A percentile compares a stretch with the other conserved stretches of the same genome.
Evolutionary conservation across 2,113 vertebrate genomes (phyloP).

Genomic region (Forbesichthys papilliferus): DNA sequence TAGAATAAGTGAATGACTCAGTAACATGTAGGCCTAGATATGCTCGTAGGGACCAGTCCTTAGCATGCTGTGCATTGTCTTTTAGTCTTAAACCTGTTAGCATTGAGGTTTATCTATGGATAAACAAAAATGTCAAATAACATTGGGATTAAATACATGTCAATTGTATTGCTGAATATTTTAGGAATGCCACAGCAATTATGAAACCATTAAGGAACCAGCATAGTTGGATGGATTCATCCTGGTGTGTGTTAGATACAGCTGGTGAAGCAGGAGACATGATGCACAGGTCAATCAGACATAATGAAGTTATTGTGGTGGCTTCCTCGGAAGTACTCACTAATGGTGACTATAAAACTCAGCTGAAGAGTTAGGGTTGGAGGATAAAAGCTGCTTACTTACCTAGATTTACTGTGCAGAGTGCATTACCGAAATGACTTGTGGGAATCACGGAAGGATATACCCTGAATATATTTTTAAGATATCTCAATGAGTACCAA

Average conservation of each 20-base stretch:
- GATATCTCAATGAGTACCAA: conserved; percentile 20
- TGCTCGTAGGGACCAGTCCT: conserved; percentile 21
- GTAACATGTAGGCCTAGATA: conserved; percentile 12
- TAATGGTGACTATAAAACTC: conserved; percentile 14
- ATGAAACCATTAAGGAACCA: conserved; percentile 6
- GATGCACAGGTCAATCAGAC: conserved; percentile 27
- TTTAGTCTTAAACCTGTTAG: no score
- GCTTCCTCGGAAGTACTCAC: conserved; percentile 7
- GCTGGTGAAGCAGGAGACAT: conserved; percentile 19
- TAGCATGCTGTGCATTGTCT: conserved; percentile 22
- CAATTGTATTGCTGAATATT: conserved; percentile 20
- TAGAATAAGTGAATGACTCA: conserved; percentile 34
- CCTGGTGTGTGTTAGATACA: conserved; percentile 7
- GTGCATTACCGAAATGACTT: conserved; percentile 24
- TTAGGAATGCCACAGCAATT: conserved; percentile 9
- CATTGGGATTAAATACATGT: conserved; percentile 26
- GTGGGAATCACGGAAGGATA: conserved; percentile 1
- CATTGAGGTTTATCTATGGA: not conserved
- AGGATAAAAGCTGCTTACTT: conserved; percentile 16
- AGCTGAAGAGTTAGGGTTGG: not conserved
- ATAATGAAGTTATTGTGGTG: conserved; percentile 35
- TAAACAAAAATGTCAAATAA: conserved; percentile 17
- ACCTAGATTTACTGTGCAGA: conserved; percentile 11
- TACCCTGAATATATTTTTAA: conserved; percentile 7
- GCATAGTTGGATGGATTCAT: not conserved